phyloP scores from a whole-genome alignment of 2,113 vertebrate species.

The Pelmatolapia mariae region DNA sequence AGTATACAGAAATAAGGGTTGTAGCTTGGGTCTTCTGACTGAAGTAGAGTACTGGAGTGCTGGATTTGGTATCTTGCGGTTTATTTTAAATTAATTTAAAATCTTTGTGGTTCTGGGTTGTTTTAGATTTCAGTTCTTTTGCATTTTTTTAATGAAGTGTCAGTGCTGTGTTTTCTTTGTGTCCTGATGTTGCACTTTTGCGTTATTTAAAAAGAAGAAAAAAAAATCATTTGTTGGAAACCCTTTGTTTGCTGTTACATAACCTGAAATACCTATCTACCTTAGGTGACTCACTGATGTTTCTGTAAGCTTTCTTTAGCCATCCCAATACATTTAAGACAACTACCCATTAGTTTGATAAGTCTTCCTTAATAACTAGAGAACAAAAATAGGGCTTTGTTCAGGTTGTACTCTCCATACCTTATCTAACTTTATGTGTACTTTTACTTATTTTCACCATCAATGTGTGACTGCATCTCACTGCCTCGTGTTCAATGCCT shows the following conservation, averaged over 20 bases:
- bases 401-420: slow-evolving; percentile 13
- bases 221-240: neutral
- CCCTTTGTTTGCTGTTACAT: slow-evolving; percentile 9
- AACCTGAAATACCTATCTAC: neutral
- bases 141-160: slow-evolving; percentile 23
- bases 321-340: neutral
- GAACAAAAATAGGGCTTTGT: neutral
- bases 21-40: slow-evolving; percentile 19
- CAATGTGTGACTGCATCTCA: slow-evolving; percentile 34
- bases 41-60: slow-evolving; percentile 7
- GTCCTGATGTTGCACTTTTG: slow-evolving; percentile 52
- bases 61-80: slow-evolving; percentile 17
- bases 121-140: neutral
- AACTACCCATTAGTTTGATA: neutral
- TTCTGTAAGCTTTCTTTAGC: neutral
- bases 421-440: slow-evolving; percentile 2
- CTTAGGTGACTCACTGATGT: neutral
- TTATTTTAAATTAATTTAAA: slow-evolving; percentile 21
- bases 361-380: slow-evolving; percentile 25
- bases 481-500: slow-evolving; percentile 33
- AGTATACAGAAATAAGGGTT: slow-evolving; percentile 5
- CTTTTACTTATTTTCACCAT: slow-evolving; percentile 31
- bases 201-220: neutral
- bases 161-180: slow-evolving; percentile 14
- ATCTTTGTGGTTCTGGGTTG: neutral